Conservation (phyloP, 2,888 invertebrate species). For the Caenorhabditis sp. region DNA sequence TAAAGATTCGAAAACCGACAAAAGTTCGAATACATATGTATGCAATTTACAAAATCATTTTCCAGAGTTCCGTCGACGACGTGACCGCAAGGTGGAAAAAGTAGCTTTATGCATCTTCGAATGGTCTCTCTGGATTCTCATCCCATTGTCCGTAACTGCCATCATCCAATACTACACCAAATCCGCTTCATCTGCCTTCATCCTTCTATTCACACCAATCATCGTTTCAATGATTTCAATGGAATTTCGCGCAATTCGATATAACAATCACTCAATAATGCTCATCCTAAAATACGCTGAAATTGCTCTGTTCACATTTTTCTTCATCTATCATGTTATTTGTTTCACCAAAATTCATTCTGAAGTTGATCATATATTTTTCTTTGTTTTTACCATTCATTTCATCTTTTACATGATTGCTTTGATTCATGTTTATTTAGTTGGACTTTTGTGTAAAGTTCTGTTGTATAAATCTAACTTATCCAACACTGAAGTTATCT, state of each 20-base stretch:
- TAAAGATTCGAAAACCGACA: too few relatives aligned
- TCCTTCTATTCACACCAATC: not conserved
- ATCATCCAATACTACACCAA: conserved; percentile 7
- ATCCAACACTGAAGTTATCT: not conserved
- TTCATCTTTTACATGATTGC: conserved; percentile 6
- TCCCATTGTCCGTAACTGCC: conserved; percentile 1
- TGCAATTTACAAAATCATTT: not conserved
- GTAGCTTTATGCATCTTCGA: conserved; percentile 5
- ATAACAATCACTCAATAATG: not conserved
- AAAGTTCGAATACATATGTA: too few relatives aligned
- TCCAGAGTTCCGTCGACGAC: not conserved
- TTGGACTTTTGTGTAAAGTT: not conserved
- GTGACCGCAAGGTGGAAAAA: not conserved
- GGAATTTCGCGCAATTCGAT: conserved; percentile 1
- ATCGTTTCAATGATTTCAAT: not conserved
- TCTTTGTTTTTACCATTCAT: conserved; percentile 4
- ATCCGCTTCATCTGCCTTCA: not conserved
- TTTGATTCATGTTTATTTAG: conserved; percentile 2
- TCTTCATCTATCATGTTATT: conserved; percentile 8
- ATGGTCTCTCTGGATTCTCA: conserved; percentile 7
- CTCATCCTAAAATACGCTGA: not conserved
- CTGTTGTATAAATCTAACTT: not conserved
- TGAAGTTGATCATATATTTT: not conserved
- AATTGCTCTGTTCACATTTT: not conserved
- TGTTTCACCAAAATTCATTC: conserved; percentile 3